phyloP scores from a whole-genome alignment of 2,888 invertebrate species.

The Eupithecia subumbrata region DNA sequence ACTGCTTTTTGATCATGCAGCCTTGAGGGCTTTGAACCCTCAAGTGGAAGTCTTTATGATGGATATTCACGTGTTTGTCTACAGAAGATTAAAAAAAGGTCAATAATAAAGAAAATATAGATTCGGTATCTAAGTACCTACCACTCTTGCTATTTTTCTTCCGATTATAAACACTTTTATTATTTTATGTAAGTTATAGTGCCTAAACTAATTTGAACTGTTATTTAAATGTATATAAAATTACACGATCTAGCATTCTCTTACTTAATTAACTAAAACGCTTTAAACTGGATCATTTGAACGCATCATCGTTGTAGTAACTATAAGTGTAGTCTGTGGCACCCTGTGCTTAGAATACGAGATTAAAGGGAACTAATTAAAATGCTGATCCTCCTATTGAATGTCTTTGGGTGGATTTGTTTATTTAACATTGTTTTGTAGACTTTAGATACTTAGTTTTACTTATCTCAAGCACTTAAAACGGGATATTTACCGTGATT shows the following conservation, averaged over 20 bases:
- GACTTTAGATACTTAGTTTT: not conserved
- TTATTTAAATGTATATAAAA: not conserved
- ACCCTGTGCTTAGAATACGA: slow-evolving; percentile 19
- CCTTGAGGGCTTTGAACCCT: slow-evolving; percentile 74
- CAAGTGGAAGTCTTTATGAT: slow-evolving; percentile 36
- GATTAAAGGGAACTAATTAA: slow-evolving; percentile 15
- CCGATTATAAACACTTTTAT: not conserved
- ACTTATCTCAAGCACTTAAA: not conserved
- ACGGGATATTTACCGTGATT: not conserved
- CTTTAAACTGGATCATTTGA: not conserved
- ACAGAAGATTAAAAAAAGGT: not conserved
- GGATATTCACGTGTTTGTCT: slow-evolving; percentile 22
- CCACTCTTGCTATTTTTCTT: no score
- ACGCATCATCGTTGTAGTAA: not conserved
- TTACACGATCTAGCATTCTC: not conserved
- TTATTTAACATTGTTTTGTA: slow-evolving; percentile 5
- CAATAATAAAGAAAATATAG: not conserved
- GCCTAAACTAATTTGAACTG: not conserved
- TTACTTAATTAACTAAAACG: not conserved
- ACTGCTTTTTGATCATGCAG: slow-evolving; percentile 74
- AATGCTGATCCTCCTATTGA: slow-evolving; percentile 10
- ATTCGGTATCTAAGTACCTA: not conserved
- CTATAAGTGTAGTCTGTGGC: slow-evolving; percentile 1
- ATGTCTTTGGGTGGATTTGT: slow-evolving; percentile 4
- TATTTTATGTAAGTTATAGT: not conserved